phyloP scores from a whole-genome alignment of 1,140 invertebrate species.

The Megalopta genalis region DNA sequence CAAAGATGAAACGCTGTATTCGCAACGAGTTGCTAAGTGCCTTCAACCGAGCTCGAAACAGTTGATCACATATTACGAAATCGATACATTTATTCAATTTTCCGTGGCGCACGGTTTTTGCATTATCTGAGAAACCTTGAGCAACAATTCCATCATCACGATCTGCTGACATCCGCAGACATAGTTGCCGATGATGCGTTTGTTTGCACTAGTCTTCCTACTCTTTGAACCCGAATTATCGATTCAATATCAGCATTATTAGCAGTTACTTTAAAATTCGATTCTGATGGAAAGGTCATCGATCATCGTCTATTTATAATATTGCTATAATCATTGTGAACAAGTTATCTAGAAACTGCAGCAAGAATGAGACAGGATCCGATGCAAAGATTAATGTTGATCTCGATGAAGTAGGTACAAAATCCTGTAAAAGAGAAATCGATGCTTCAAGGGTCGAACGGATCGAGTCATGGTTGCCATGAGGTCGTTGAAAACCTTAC shows the following conservation, averaged over 20 bases:
- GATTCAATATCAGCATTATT: background rate
- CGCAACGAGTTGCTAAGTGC: background rate
- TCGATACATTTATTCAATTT: too few species aligned
- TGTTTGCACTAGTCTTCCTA: background rate
- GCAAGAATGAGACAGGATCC: background rate
- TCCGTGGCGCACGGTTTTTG: too few species aligned
- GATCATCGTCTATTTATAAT: background rate
- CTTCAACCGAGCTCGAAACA: background rate
- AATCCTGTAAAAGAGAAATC: too few species aligned
- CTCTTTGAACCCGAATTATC: background rate
- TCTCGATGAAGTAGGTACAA: too few species aligned
- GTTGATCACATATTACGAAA: background rate
- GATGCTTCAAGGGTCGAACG: too few species aligned
- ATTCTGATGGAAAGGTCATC: background rate
- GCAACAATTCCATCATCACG: background rate
- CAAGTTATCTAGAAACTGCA: background rate
- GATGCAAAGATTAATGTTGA: background rate
- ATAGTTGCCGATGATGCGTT: background rate
- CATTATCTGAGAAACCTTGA: too few species aligned
- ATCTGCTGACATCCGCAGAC: background rate
- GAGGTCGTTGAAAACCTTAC: too few species aligned
- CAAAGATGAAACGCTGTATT: conserved; percentile 1
- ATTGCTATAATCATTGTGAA: background rate
- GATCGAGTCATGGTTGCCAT: too few species aligned
- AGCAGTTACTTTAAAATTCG: background rate